Conservation (phyloP, 2,113 vertebrate genomes). For the Microtus richardsoni region DNA sequence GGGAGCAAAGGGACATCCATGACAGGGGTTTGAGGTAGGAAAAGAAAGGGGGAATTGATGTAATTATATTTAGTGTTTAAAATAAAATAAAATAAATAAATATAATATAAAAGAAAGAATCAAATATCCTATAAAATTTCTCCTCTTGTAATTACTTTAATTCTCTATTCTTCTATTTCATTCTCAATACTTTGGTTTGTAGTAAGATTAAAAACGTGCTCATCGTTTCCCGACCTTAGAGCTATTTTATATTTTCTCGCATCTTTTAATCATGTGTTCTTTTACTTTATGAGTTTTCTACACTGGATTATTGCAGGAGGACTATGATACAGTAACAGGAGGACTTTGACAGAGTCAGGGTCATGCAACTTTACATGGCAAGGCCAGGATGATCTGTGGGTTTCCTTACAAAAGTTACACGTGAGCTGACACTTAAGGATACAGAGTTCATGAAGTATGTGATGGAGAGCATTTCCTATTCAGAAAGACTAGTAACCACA, state of each 20-base stretch:
- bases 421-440: background rate
- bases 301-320: no score
- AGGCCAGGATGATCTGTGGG: background rate
- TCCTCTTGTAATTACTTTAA: no score
- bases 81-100: background rate
- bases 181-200: no score
- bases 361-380: background rate
- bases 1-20: background rate
- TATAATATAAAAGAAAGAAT: no score
- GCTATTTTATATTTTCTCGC: no score
- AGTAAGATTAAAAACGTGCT: no score
- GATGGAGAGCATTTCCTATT: background rate
- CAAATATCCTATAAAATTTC: no score
- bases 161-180: no score
- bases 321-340: background rate
- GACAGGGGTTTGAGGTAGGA: background rate
- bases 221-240: no score
- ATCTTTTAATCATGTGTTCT: no score
- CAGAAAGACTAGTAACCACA: background rate
- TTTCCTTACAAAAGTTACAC: background rate
- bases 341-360: background rate
- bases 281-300: no score
- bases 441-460: background rate
- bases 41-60: background rate
- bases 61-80: background rate